Evolutionary conservation across 2,113 vertebrate genomes (phyloP), one percentile per base, ranked within the genome.

Genomic region (Mirza zaza): DNA sequence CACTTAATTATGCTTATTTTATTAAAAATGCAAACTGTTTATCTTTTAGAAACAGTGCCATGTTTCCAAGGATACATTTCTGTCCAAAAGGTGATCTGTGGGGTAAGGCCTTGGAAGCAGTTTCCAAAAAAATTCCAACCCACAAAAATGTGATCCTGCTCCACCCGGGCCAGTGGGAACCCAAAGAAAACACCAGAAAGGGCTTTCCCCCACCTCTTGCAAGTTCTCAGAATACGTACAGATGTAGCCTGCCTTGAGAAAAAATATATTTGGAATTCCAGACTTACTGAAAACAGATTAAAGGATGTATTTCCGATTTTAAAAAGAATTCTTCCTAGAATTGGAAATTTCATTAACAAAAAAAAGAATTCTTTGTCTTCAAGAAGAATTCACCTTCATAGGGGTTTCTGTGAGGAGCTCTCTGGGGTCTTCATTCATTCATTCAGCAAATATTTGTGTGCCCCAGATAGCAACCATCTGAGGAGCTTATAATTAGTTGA

Each of bases 1-100:
- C 82, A 77, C 77, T n/a, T 94, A 39, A 59, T 84, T 71, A 52
- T 55, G 20, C 70, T 84, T 76, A 21, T 13, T 63, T 71, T 94
- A 82, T 65, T 36, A 12, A 48, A 1, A 70, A 76, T 39, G 79
- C 39, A 77, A 81, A 36, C 77, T 39, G 48, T 89, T 94, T 36
- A 85, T 97, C 94, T 81, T 87, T 88, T 83, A 61, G 93, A 96
- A 91, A 80, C 32, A 85, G 52, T 14, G 36, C 70, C 18, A 0
- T 55, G 59, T 84, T 91, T 88, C 79, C 92, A 91, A 59, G 55
- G 79, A 81, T 52, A 27, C 5, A 0, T 73, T 96, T 90, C 57
- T 85, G 39, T 96, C 42, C 17, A 25, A 61, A 77, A 86, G 73
- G 86, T 77, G 71, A 55, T 25, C 65, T 2, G 15, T 18, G 36